Evolutionary conservation across 2,113 vertebrate species (phyloP).

Genomic region (Phyllostomus discolor): DNA sequence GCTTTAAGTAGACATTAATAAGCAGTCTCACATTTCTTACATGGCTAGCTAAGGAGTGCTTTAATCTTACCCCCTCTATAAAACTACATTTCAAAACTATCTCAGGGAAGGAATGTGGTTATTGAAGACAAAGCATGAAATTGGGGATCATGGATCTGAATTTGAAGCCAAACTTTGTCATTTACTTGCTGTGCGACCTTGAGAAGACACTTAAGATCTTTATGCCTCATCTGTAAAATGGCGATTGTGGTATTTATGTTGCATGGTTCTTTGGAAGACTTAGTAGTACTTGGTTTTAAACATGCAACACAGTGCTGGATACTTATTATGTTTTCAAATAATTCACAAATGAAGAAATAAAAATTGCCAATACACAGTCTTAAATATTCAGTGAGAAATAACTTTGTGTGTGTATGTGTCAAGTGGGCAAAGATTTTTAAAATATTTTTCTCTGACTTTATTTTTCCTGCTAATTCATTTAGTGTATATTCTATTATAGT

Average conservation of each 20-base stretch:
- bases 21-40: background rate
- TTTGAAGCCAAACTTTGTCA: background rate
- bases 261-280: background rate
- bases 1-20: background rate
- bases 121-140: background rate
- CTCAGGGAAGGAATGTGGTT: background rate
- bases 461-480: too few relatives aligned
- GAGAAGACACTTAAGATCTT: background rate
- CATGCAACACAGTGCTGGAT: background rate
- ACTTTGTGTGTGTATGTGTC: background rate
- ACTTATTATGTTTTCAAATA: background rate
- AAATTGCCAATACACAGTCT: background rate
- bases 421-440: background rate
- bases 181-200: background rate
- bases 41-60: background rate
- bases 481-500: background rate
- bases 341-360: background rate
- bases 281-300: background rate
- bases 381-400: constrained; percentile 16
- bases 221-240: background rate
- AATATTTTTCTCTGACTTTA: too few relatives aligned
- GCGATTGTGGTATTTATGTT: background rate
- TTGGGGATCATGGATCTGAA: background rate
- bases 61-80: background rate
- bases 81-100: background rate